A percentile compares a stretch with the other conserved stretches of the same genome.
Evolutionary conservation across 2,888 invertebrate genomes (phyloP).

Genomic region (Gastrophysa polygoni): DNA sequence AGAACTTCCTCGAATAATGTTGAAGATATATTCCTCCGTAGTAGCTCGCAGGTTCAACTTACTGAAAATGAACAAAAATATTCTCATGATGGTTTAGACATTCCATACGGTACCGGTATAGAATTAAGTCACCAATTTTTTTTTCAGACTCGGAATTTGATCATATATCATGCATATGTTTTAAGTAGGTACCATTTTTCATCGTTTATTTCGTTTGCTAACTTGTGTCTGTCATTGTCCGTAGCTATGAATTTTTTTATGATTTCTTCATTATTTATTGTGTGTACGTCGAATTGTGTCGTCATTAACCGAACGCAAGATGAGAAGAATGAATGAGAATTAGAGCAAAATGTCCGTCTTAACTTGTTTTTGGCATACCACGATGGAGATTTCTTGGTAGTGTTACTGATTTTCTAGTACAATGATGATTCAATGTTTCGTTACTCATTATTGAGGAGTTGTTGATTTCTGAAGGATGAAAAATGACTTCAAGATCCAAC

Average conservation of each 20-base stretch:
- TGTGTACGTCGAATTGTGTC: conserved; percentile 56
- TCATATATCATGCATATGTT: no score
- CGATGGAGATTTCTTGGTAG: conserved; percentile 28
- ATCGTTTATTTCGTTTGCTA: conserved; percentile 51
- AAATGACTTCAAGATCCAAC: no score
- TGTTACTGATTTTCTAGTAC: no score
- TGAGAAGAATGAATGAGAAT: conserved; percentile 37
- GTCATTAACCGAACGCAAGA: conserved; percentile 48
- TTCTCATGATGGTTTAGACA: no score
- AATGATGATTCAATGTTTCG: no score
- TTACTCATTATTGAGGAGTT: no score
- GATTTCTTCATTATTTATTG: conserved; percentile 42
- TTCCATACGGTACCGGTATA: no score
- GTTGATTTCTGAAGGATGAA: no score
- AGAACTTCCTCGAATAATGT: no score
- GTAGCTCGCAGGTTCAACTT: no score
- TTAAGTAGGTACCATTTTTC: background rate
- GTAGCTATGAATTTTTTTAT: conserved; percentile 53
- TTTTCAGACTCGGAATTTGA: background rate
- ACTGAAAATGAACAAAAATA: no score
- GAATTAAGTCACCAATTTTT: no score
- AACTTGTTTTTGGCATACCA: conserved; percentile 40
- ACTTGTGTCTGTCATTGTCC: conserved; percentile 62
- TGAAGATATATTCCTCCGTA: background rate
- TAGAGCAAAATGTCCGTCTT: conserved; percentile 42